phyloP scores from a whole-genome alignment of 2,113 vertebrate species.

The Delphinapterus leucas region DNA sequence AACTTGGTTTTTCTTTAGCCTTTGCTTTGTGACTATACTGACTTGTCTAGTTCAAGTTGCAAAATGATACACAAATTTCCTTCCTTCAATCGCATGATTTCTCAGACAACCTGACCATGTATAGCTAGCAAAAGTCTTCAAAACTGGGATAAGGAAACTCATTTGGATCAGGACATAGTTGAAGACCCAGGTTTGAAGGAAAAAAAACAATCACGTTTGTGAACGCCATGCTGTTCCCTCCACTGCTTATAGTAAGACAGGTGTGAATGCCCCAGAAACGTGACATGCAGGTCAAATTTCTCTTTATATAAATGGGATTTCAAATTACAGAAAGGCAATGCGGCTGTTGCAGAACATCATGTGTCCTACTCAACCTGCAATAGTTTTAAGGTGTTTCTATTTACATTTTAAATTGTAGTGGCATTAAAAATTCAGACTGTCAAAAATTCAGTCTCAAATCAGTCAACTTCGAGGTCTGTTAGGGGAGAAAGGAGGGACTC shows the following conservation, averaged over 20 bases:
- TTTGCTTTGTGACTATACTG: background rate
- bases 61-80: background rate
- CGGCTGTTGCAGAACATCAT: background rate
- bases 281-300: background rate
- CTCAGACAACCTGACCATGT: background rate
- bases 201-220: background rate
- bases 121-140: background rate
- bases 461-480: background rate
- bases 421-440: background rate
- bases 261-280: background rate
- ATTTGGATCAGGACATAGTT: background rate
- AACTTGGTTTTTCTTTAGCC: background rate
- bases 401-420: background rate
- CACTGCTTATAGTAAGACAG: background rate
- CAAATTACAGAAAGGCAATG: background rate
- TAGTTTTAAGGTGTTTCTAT: background rate
- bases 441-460: background rate
- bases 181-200: background rate
- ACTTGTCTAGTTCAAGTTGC: background rate
- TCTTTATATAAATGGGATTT: background rate
- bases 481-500: background rate
- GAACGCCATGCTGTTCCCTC: background rate
- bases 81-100: background rate
- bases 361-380: background rate
- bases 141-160: background rate